phyloP scores from a whole-genome alignment of 53 echinoderm and acorn worm species.

The Patiria pectinifera region DNA sequence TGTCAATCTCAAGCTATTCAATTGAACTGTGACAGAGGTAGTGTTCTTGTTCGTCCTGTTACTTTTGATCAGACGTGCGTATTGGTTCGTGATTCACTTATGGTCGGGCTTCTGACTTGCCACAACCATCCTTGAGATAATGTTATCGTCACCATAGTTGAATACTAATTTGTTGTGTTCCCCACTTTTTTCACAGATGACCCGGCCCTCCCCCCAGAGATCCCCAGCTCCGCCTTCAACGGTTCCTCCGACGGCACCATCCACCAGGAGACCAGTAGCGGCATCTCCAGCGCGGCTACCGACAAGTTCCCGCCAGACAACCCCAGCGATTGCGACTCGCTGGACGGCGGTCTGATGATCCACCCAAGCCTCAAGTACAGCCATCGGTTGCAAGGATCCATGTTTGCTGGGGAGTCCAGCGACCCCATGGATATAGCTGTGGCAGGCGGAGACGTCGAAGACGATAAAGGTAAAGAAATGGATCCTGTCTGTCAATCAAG shows the following conservation, averaged over 20 bases:
- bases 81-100: no score
- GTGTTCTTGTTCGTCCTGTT: no score
- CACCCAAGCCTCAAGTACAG: conserved; percentile 55
- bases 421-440: conserved; percentile 48
- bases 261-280: conserved; percentile 95
- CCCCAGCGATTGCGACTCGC: conserved; percentile 86
- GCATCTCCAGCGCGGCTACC: conserved; percentile 91
- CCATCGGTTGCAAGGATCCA: conserved; percentile 34
- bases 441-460: conserved; percentile 47
- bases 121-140: neutral
- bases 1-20: no score
- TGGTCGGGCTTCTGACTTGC: no score
- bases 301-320: conserved; percentile 91
- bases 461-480: conserved; percentile 18
- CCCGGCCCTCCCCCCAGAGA: conserved; percentile 81
- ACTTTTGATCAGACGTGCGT: no score
- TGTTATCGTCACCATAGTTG: neutral
- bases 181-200: conserved; percentile 35
- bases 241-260: conserved; percentile 96
- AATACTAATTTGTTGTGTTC: neutral
- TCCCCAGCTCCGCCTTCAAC: conserved; percentile 95
- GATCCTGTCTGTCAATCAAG: neutral
- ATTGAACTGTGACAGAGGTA: no score
- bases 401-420: conserved; percentile 51
- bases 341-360: conserved; percentile 65